Conservation (phyloP, 2,113 vertebrate genomes). For the Rhinichthys klamathensis region DNA sequence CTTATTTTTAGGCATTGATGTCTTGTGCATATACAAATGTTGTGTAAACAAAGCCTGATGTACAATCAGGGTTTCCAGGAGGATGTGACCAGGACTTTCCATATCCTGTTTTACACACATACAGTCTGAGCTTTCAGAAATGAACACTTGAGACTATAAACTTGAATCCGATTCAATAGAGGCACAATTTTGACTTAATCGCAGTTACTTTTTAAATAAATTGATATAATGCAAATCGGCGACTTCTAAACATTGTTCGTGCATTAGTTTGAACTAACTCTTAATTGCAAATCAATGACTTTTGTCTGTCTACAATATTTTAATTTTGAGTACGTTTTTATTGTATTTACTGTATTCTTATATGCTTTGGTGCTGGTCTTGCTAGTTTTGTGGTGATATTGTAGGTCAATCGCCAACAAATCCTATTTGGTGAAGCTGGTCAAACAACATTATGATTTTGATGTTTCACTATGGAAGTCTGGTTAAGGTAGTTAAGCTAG, state of each 20-base stretch:
- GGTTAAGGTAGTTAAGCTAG: not conserved
- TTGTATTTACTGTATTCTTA: not conserved
- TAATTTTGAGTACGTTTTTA: not conserved
- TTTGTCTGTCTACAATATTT: not conserved
- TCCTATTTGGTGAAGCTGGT: not conserved
- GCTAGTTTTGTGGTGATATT: not conserved
- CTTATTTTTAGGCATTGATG: conserved; percentile 5
- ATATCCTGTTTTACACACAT: not conserved
- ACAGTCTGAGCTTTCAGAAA: conserved; percentile 1
- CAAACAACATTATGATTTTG: not conserved
- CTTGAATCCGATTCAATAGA: not conserved
- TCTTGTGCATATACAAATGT: not conserved
- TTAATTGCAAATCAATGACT: not conserved
- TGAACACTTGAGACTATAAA: not conserved
- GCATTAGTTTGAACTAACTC: not conserved
- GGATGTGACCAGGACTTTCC: conserved; percentile 16
- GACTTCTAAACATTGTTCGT: not conserved
- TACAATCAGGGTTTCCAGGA: conserved; percentile 3
- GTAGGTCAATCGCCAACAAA: not conserved
- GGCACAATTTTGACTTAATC: not conserved
- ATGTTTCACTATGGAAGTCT: not conserved
- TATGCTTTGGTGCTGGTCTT: not conserved
- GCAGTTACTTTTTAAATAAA: not conserved
- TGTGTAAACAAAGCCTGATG: conserved; percentile 5
- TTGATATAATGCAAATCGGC: not conserved